phyloP scores from a whole-genome alignment of 37 sponge, comb jelly and placozoan species.

The Aphrocallistes beatrix region DNA sequence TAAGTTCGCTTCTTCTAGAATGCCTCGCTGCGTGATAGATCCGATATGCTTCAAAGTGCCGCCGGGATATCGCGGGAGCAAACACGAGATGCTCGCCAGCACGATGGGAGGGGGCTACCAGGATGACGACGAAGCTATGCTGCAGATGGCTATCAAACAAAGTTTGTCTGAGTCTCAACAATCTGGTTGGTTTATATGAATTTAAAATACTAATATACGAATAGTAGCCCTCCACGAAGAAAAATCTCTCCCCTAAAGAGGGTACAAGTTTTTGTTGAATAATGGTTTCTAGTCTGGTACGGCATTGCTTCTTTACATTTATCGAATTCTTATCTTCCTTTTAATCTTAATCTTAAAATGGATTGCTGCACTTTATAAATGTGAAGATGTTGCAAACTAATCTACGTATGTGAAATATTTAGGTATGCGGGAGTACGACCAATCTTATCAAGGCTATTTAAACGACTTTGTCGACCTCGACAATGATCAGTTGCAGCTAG shows the following conservation, averaged over 20 bases:
- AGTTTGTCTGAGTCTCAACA: conserved; percentile 50
- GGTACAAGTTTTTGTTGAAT: too few relatives aligned
- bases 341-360: too few relatives aligned
- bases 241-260: too few relatives aligned
- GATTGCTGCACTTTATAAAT: too few relatives aligned
- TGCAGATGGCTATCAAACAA: conserved; percentile 90
- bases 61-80: conserved; percentile 30
- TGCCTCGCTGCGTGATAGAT: conserved; percentile 31
- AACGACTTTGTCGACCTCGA: not conserved
- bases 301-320: too few relatives aligned
- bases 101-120: conserved; percentile 26
- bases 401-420: too few relatives aligned
- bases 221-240: not conserved
- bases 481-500: conserved; percentile 12
- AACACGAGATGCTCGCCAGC: not conserved
- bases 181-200: not conserved
- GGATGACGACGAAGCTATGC: conserved; percentile 74
- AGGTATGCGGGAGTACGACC: not conserved
- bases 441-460: not conserved
- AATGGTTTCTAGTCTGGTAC: too few relatives aligned
- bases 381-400: too few relatives aligned
- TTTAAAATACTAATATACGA: not conserved
- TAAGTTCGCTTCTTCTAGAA: not conserved
- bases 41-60: conserved; percentile 69
- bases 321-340: too few relatives aligned